Base-by-base conservation (phyloP, 2,888 invertebrate species). In the Perdita meconis region DNA sequence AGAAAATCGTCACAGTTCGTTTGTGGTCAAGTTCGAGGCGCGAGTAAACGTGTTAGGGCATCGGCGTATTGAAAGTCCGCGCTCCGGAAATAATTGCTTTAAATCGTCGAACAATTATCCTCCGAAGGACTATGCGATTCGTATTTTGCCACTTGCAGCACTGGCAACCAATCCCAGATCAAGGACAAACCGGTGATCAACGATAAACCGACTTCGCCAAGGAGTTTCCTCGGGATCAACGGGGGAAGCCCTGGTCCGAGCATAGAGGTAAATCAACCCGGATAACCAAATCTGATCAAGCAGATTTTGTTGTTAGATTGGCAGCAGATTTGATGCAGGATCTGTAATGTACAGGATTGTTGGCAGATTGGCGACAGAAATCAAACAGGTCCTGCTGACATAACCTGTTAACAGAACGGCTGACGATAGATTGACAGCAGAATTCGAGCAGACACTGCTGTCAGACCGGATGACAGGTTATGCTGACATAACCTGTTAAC, bases 181-280 rank as follows among this genome's bases (percentile, higher is more conserved):
- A 44, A 57, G 10, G 50, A 50, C 2, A 56, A 63, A 10, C 53
- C 34, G 16, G 42, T 34, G 1, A 59, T 19, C 8, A 22, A n/a
- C 30, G 30, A 61, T 40, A 51, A 69, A 12, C 50, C 8, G 56
- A 63, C 26, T 24, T 10, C 1, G 12, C 0, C 2, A 42, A 59
- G 12, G 12, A 70, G 44, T 16, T 69, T 61, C 57, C 53, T 88
- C 38, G 34, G 81, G 4, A 86, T 90, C 61, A 90, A 90, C 42
- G 89, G 89, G 3, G 78, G 56, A 55, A 88, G 87, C 77, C 89
- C 90, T 1, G 90, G 90, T 13, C 90, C 90, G 5, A 42, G 77
- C 30, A 89, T 90, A 75, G 87, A 90, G 86, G 89, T 89, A 83
- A n/a, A n/a, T n/a, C n/a, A n/a, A n/a, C n/a, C n/a, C n/a, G n/a